A percentile compares a stretch with the other conserved stretches of the same genome.
Evolutionary conservation across 2,888 invertebrate genomes (phyloP).

Genomic region (Ecdyonurus torrentis): DNA sequence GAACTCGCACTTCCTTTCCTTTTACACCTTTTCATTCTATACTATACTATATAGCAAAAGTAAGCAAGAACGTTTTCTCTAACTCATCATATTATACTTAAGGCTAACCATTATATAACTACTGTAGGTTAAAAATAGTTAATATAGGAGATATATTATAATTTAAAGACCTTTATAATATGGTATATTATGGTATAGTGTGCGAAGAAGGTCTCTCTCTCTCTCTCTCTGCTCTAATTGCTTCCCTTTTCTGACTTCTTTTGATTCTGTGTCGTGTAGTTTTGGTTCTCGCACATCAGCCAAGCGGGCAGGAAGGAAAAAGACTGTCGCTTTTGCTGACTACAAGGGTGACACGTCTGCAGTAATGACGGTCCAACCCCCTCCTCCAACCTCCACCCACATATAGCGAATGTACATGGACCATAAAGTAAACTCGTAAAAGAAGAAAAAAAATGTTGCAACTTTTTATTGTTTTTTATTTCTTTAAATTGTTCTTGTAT

Average conservation of each 20-base stretch:
- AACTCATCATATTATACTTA: no score
- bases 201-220: not conserved
- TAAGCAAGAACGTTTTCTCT: no score
- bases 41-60: no score
- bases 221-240: not conserved
- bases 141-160: not conserved
- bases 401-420: not conserved
- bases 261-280: no score
- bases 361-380: not conserved
- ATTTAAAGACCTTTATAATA: not conserved
- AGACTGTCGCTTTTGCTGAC: not conserved
- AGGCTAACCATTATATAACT: not conserved
- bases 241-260: not conserved
- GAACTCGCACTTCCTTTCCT: no score
- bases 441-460: no score
- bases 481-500: no score
- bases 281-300: no score
- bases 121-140: not conserved
- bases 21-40: no score
- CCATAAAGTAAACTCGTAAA: not conserved
- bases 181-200: no score
- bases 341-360: not conserved
- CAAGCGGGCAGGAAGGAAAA: not conserved
- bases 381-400: not conserved
- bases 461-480: no score